Conservation (phyloP, 2,888 invertebrate species). For the Conops quadrifasciatus region DNA sequence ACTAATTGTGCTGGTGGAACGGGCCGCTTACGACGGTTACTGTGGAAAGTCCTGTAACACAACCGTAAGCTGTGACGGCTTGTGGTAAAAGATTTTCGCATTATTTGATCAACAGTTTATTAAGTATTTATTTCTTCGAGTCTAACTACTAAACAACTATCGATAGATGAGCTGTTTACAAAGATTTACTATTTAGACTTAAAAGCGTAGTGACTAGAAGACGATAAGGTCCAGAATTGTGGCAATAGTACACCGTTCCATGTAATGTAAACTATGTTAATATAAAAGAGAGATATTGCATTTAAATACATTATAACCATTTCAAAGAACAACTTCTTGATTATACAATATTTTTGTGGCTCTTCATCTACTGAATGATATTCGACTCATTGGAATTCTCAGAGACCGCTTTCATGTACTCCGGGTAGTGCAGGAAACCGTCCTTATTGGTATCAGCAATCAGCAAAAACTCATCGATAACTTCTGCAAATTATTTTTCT, state of each 20-base stretch:
- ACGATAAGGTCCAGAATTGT: too few relatives aligned
- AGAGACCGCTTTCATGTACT: conserved; percentile 70
- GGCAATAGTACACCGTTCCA: too few relatives aligned
- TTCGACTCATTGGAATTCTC: conserved; percentile 26
- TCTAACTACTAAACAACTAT: too few relatives aligned
- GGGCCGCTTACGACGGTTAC: conserved; percentile 74
- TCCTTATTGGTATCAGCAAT: conserved; percentile 87
- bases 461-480: conserved; percentile 84
- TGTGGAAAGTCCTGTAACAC: conserved; percentile 70
- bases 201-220: too few relatives aligned
- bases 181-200: too few relatives aligned
- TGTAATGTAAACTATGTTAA: too few relatives aligned
- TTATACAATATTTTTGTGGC: neutral
- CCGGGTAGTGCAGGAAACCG: conserved; percentile 86
- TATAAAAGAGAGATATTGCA: neutral
- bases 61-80: conserved; percentile 66
- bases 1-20: conserved; percentile 72
- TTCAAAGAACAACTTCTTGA: neutral
- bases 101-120: too few relatives aligned
- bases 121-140: too few relatives aligned
- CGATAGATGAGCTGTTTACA: too few relatives aligned
- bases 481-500: conserved; percentile 68
- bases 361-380: conserved; percentile 38
- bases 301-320: neutral
- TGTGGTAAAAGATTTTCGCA: conserved; percentile 43